Conservation (phyloP, 2,797 vertebrate species). For the Alectoris magna region DNA sequence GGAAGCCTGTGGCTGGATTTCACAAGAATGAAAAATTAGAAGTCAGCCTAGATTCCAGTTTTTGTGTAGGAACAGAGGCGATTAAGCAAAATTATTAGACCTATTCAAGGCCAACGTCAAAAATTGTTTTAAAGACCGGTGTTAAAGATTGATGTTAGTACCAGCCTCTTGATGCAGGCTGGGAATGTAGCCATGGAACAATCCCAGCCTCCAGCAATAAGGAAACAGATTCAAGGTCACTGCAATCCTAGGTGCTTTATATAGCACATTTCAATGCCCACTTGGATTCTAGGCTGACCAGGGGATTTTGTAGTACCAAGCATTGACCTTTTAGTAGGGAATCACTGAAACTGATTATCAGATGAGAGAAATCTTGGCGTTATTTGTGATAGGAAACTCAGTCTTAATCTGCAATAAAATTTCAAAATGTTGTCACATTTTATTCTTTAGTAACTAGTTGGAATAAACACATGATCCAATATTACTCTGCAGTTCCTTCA, state of each 20-base stretch:
- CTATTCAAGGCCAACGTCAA: conserved; percentile 60
- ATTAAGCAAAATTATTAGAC: conserved; percentile 68
- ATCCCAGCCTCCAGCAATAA: conserved; percentile 50
- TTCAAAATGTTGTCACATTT: conserved; percentile 61
- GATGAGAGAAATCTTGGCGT: conserved; percentile 50
- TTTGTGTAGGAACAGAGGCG: conserved; percentile 56
- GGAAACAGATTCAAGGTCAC: conserved; percentile 67
- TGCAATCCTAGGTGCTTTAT: conserved; percentile 43
- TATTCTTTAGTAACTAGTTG: conserved; percentile 46
- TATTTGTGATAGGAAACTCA: conserved; percentile 49
- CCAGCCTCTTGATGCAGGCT: conserved; percentile 57
- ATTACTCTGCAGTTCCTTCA: conserved; percentile 58
- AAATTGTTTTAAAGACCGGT: conserved; percentile 50
- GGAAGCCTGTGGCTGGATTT: conserved; percentile 32
- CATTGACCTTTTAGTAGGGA: conserved; percentile 65
- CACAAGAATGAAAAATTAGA: conserved; percentile 54
- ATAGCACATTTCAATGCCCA: conserved; percentile 54
- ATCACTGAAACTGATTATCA: conserved; percentile 35
- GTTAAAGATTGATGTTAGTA: conserved; percentile 66
- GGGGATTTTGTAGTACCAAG: conserved; percentile 65
- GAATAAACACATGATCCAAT: conserved; percentile 50
- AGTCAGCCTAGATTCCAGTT: conserved; percentile 35
- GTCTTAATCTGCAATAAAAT: conserved; percentile 55
- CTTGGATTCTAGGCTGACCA: conserved; percentile 52
- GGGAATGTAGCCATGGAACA: conserved; percentile 71